phyloP scores from a whole-genome alignment of 2,113 vertebrate genomes.

The Zingel zingel region DNA sequence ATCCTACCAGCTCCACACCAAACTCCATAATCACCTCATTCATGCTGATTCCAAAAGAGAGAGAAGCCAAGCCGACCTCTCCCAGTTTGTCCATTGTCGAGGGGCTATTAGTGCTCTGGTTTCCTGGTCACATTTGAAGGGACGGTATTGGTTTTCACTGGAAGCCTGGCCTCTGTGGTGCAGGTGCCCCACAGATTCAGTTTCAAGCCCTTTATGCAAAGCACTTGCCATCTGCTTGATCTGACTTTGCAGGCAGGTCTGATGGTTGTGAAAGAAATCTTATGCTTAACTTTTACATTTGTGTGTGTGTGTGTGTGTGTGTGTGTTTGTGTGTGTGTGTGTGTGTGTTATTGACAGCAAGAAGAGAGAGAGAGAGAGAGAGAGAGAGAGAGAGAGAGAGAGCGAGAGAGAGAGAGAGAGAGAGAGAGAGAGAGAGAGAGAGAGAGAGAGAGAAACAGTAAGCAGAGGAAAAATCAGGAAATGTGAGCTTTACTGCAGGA shows the following conservation, averaged over 20 bases:
- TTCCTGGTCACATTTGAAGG: conserved; percentile 67
- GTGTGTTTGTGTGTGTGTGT: background rate
- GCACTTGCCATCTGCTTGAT: conserved; percentile 78
- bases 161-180: conserved; percentile 46
- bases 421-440: conserved; percentile 7
- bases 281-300: conserved; percentile 55
- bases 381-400: conserved; percentile 1
- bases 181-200: conserved; percentile 75
- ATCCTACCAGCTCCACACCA: conserved; percentile 39
- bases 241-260: conserved; percentile 51
- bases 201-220: conserved; percentile 74
- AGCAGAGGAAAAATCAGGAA: background rate
- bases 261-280: conserved; percentile 48
- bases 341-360: conserved; percentile 10
- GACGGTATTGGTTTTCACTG: conserved; percentile 68
- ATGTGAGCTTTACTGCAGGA: conserved; percentile 3
- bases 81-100: conserved; percentile 64
- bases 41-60: conserved; percentile 41
- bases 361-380: background rate
- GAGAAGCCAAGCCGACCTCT: conserved; percentile 38
- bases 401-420: background rate
- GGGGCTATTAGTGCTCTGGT: conserved; percentile 61
- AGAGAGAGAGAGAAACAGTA: background rate
- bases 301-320: background rate
- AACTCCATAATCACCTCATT: conserved; percentile 71